Evolutionary conservation across 2,888 invertebrate genomes (phyloP).

Genomic region (Acanthosoma haemorrhoidale): DNA sequence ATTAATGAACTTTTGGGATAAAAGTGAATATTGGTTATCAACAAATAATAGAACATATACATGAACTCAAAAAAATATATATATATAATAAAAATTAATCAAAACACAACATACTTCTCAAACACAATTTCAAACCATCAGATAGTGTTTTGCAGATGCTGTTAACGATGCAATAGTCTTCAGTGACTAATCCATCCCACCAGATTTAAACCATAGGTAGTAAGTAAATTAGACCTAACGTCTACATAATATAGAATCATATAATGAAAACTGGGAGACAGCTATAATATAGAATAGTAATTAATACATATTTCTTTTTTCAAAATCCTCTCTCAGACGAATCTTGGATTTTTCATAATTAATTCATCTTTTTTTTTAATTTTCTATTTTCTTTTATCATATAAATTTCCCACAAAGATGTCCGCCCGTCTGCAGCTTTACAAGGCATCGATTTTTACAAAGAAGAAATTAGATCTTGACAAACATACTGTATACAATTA

Average conservation of each 20-base stretch:
- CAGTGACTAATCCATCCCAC: not conserved
- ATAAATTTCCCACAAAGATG: constrained; percentile 28
- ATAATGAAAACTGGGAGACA: constrained; percentile 37
- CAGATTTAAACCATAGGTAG: constrained; percentile 23
- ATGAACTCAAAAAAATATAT: not conserved
- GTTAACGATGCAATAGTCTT: constrained; percentile 9
- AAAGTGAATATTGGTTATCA: constrained; percentile 13
- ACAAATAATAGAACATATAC: not conserved
- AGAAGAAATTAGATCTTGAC: constrained; percentile 29
- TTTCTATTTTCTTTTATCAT: constrained; percentile 21
- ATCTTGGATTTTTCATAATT: constrained; percentile 35
- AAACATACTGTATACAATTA: constrained; percentile 16
- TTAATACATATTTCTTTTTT: constrained; percentile 37
- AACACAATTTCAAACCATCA: constrained; percentile 5
- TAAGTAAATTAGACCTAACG: constrained; percentile 23
- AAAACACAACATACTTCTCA: not conserved
- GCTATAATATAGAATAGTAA: constrained; percentile 37
- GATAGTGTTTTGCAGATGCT: not conserved
- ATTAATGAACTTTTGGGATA: constrained; percentile 17
- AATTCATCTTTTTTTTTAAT: constrained; percentile 22
- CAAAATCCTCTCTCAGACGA: constrained; percentile 40
- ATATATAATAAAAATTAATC: not conserved
- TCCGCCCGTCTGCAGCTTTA: constrained; percentile 40
- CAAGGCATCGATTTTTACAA: constrained; percentile 34
- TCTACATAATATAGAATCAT: constrained; percentile 36